Conservation (phyloP, 2,113 vertebrate species). For the Misgurnus anguillicaudatus region DNA sequence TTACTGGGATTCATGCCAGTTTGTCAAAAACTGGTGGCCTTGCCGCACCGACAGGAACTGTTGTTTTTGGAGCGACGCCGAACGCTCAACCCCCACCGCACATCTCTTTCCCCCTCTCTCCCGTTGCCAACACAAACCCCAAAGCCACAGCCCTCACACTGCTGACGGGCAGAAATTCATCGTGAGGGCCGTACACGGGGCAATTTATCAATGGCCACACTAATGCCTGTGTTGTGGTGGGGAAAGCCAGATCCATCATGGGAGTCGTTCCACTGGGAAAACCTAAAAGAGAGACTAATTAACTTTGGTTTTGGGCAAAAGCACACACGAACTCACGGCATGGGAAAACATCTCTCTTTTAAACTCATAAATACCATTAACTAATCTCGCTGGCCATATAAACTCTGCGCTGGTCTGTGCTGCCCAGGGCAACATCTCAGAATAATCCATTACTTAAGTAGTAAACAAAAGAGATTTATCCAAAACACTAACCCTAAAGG, state of each 20-base stretch:
- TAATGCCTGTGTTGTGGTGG: constrained; percentile 47
- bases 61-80: constrained; percentile 54
- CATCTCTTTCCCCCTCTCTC: constrained; percentile 12
- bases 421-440: constrained; percentile 36
- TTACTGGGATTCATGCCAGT: constrained; percentile 50
- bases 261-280: constrained; percentile 41
- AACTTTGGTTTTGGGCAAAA: constrained; percentile 23
- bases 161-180: constrained; percentile 61
- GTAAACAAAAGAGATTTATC: constrained; percentile 39
- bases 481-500: constrained; percentile 5
- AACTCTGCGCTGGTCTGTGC: constrained; percentile 27
- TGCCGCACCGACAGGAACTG: constrained; percentile 50
- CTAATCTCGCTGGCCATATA: constrained; percentile 33
- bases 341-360: neutral
- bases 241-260: constrained; percentile 44
- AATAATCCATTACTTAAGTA: constrained; percentile 36
- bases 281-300: constrained; percentile 28
- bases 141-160: constrained; percentile 57
- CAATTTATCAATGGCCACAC: constrained; percentile 58
- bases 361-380: constrained; percentile 21
- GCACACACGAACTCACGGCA: neutral
- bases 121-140: constrained; percentile 56
- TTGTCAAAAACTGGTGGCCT: constrained; percentile 51
- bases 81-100: constrained; percentile 28
- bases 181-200: constrained; percentile 53